These are phyloP conservation scores for Hoplias malabaricus DNA, from an alignment of 2,113 vertebrate species.

Conservation along the genomic window DNA sequence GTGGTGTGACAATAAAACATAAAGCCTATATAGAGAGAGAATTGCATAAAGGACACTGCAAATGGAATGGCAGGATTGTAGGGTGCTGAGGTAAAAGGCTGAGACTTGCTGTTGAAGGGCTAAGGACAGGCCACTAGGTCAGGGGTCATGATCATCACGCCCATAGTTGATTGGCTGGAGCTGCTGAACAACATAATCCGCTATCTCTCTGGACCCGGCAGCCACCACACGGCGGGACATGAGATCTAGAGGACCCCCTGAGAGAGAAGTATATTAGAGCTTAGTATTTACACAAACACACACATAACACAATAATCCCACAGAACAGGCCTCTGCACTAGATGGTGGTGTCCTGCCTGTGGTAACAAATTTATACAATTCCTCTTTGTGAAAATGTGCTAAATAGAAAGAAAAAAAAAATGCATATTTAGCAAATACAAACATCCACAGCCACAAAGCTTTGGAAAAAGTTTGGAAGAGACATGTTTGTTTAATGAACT, in stretches of 20 bases:
- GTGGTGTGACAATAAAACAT: neutral
- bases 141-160: slow-evolving; percentile 75
- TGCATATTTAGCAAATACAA: no score
- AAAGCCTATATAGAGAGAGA: neutral
- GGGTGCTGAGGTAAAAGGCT: slow-evolving; percentile 53
- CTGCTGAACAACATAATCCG: slow-evolving; percentile 78
- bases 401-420: no score
- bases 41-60: slow-evolving; percentile 36
- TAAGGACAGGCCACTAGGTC: slow-evolving; percentile 13
- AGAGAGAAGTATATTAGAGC: slow-evolving; percentile 43
- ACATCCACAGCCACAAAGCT: no score
- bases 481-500: no score
- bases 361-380: neutral
- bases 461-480: no score
- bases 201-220: slow-evolving; percentile 80
- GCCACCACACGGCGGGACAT: slow-evolving; percentile 88
- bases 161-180: slow-evolving; percentile 80
- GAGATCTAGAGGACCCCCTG: slow-evolving; percentile 84
- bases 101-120: slow-evolving; percentile 30
- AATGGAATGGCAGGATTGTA: slow-evolving; percentile 42
- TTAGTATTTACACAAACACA: slow-evolving; percentile 13
- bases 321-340: neutral
- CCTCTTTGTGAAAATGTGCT: neutral
- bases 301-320: neutral
- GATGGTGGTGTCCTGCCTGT: neutral